Conservation (phyloP, 92 coral and sea anemone genomes). For the Phenganax stokvisi region DNA sequence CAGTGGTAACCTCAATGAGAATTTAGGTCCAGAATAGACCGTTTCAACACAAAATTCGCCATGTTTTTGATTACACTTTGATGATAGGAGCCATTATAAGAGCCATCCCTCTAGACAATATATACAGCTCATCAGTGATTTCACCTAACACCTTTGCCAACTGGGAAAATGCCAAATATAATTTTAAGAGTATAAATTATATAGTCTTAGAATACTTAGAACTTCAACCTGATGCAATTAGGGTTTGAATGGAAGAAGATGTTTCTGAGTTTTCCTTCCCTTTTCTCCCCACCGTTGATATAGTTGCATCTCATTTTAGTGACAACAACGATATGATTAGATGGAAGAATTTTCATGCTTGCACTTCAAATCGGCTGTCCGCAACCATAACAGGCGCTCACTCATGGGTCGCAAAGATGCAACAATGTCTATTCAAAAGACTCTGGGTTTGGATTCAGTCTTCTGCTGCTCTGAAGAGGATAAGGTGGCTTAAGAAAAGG, state of each 20-base stretch:
- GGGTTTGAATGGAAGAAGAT: constrained; percentile 42
- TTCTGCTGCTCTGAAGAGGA: constrained; percentile 20
- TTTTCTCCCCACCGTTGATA: constrained; percentile 18
- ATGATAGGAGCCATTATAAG: no score
- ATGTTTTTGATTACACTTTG: no score
- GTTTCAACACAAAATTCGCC: no score
- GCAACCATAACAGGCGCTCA: constrained; percentile 29
- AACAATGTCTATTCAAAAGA: constrained; percentile 36
- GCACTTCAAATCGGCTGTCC: constrained; percentile 41
- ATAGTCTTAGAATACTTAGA: background rate
- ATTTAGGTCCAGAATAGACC: no score
- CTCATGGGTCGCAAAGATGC: constrained; percentile 41
- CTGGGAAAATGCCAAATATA: no score
- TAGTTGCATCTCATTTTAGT: constrained; percentile 52
- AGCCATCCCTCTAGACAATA: no score
- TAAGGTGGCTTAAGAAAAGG: background rate
- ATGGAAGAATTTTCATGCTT: constrained; percentile 30
- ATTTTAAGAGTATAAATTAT: no score
- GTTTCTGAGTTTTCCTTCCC: constrained; percentile 45
- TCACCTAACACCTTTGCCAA: no score
- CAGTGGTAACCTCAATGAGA: no score
- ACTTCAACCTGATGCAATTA: constrained; percentile 41
- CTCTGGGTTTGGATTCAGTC: constrained; percentile 36
- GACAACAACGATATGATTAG: constrained; percentile 42
- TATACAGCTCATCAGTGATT: no score